These are phyloP conservation scores for Ceratotherium simum DNA, from an alignment of 2,113 vertebrate genomes.

Conservation along the genomic window DNA sequence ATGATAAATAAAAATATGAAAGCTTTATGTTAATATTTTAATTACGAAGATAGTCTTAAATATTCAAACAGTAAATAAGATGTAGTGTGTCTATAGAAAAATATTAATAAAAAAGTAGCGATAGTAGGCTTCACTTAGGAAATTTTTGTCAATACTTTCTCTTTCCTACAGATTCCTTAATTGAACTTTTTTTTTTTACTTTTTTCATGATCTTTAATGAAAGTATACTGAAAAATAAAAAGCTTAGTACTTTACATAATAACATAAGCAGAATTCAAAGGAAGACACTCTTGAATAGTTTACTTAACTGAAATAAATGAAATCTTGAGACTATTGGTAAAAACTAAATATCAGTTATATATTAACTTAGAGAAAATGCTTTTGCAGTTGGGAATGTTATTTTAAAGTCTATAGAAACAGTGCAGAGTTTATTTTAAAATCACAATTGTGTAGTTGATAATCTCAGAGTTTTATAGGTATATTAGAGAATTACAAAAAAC, in stretches of 20 bases:
- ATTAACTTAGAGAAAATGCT: background rate
- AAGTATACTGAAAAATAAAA: background rate
- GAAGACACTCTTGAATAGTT: background rate
- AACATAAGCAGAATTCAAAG: background rate
- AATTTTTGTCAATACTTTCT: background rate
- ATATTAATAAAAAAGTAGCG: background rate
- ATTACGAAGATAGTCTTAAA: background rate
- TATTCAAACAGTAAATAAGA: background rate
- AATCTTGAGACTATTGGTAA: background rate
- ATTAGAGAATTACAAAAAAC: background rate
- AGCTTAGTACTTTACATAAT: background rate
- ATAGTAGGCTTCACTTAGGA: background rate
- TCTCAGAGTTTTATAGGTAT: background rate
- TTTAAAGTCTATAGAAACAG: background rate
- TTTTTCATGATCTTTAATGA: background rate
- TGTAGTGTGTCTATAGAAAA: background rate
- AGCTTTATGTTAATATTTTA: background rate
- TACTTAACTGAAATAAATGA: background rate
- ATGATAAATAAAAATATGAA: background rate
- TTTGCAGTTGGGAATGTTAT: background rate
- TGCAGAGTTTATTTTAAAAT: constrained; percentile 11
- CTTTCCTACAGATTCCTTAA: background rate
- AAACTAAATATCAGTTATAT: background rate
- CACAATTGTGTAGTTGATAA: background rate
- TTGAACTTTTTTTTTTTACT: background rate